These are phyloP conservation scores for Lacerta bilineata DNA, from an alignment of 2,797 vertebrate genomes.

Conservation along the genomic window DNA sequence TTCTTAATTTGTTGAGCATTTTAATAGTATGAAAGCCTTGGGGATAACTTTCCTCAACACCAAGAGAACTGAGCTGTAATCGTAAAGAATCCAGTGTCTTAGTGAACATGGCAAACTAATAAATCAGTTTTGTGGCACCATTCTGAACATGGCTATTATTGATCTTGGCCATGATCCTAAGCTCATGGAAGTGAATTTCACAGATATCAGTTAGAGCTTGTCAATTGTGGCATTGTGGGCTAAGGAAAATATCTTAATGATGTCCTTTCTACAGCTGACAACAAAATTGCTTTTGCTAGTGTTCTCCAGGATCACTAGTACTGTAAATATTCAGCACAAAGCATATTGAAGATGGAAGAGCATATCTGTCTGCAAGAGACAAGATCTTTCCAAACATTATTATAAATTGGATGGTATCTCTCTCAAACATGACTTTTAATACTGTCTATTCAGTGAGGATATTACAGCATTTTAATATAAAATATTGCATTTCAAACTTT, in stretches of 20 bases:
- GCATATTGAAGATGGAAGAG: conserved; percentile 6
- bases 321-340: neutral
- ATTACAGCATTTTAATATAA: conserved; percentile 42
- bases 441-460: conserved; percentile 11
- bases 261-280: neutral
- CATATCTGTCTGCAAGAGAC: neutral
- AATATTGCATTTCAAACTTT: conserved; percentile 17
- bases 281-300: neutral
- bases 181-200: neutral
- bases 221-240: neutral
- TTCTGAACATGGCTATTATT: neutral
- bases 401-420: neutral
- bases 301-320: neutral
- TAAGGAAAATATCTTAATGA: neutral
- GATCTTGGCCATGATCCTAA: neutral
- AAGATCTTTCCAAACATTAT: conserved; percentile 15
- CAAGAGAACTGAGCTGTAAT: neutral
- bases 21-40: neutral
- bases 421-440: neutral
- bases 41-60: neutral
- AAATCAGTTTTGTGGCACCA: neutral
- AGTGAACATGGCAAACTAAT: neutral
- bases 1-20: neutral
- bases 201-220: neutral
- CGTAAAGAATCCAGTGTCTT: neutral